Conservation (phyloP, 2,888 invertebrate genomes). For the Parelbella ahira region DNA sequence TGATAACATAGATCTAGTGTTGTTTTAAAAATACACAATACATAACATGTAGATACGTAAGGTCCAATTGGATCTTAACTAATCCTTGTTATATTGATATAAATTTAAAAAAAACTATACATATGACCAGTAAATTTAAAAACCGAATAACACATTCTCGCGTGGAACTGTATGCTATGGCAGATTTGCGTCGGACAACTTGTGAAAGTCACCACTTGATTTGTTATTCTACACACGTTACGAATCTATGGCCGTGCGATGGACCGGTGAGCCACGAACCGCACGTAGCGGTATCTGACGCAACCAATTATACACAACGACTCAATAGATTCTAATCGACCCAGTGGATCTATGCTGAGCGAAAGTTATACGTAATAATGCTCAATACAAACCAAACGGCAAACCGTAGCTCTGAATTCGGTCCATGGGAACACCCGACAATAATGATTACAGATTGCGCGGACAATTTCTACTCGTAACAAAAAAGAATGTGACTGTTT, state of each 20-base stretch:
- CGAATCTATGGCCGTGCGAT: conserved; percentile 29
- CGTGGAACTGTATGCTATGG: too few relatives aligned
- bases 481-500: conserved; percentile 11
- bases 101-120: too few relatives aligned
- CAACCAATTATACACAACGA: conserved; percentile 70
- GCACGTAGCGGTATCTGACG: conserved; percentile 66
- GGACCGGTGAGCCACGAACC: conserved; percentile 51
- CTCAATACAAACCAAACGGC: conserved; percentile 22
- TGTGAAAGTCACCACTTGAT: conserved; percentile 64
- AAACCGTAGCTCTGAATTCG: conserved; percentile 24
- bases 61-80: too few relatives aligned
- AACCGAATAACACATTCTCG: too few relatives aligned
- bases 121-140: too few relatives aligned
- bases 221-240: conserved; percentile 68
- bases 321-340: conserved; percentile 51
- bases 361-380: conserved; percentile 60
- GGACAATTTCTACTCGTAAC: conserved; percentile 8
- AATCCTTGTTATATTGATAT: too few relatives aligned
- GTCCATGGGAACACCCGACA: conserved; percentile 21
- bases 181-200: conserved; percentile 49
- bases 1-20: too few relatives aligned
- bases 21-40: too few relatives aligned
- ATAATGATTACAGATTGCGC: conserved; percentile 11
- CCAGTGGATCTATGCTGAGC: conserved; percentile 37
- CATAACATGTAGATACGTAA: too few relatives aligned